Evolutionary conservation across 2,113 vertebrate genomes (phyloP).

Genomic region (Regulus satrapa): DNA sequence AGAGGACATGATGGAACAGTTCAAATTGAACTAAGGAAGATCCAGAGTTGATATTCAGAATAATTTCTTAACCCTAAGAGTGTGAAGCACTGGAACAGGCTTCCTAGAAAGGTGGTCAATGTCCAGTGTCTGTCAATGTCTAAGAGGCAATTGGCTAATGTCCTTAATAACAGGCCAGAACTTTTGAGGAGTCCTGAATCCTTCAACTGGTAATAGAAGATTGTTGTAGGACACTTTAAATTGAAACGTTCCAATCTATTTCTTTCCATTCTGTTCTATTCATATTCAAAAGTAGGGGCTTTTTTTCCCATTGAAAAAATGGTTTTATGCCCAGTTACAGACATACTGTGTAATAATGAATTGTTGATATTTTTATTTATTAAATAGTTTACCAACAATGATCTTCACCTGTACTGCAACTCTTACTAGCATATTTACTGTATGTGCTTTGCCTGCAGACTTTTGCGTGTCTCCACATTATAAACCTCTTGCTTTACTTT

Average conservation of each 20-base stretch:
- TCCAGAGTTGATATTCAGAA: neutral
- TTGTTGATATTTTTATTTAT: neutral
- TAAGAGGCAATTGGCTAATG: neutral
- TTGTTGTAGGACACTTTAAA: neutral
- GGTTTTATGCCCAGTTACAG: neutral
- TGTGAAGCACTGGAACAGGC: neutral
- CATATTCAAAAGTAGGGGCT: neutral
- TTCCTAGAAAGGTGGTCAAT: neutral
- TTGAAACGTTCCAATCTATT: neutral
- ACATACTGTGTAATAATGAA: neutral
- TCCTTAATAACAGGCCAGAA: neutral
- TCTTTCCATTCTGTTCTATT: neutral
- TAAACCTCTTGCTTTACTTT: neutral
- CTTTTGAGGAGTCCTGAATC: neutral
- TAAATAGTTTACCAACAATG: neutral
- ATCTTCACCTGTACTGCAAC: neutral
- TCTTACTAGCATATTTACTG: neutral
- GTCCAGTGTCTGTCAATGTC: neutral
- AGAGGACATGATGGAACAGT: accelerated
- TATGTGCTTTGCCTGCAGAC: neutral
- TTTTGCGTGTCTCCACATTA: neutral
- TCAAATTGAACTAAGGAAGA: neutral
- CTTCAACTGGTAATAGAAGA: neutral
- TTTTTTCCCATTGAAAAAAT: neutral
- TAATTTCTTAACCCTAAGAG: neutral